Percentiles rank a stretch among this genome's conserved stretches.
These are phyloP conservation scores for Atta texana DNA, from an alignment of 1,140 invertebrate species.

Conservation along the genomic window DNA sequence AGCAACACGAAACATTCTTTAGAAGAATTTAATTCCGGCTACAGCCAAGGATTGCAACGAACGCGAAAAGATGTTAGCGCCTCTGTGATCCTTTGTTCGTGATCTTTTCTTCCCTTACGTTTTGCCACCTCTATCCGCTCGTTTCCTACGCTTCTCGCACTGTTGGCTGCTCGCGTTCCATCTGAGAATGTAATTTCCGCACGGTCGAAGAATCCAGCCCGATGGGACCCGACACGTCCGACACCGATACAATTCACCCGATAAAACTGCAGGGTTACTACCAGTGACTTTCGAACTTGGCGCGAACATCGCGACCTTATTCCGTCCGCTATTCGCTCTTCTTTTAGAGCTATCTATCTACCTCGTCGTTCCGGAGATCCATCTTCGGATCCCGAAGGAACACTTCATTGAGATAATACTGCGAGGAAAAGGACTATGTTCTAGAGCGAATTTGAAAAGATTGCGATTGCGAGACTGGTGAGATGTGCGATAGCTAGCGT, in stretches of 20 bases:
- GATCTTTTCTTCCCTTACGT: conserved; percentile 42
- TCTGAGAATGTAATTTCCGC: conserved; percentile 82
- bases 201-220: conserved; percentile 76
- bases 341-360: conserved; percentile 15
- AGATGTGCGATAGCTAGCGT: background rate
- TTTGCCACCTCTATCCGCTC: conserved; percentile 43
- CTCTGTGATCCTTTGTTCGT: conserved; percentile 40
- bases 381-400: conserved; percentile 26
- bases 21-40: conserved; percentile 81
- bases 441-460: conserved; percentile 14
- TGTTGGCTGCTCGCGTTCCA: conserved; percentile 68
- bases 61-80: conserved; percentile 22
- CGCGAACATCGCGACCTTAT: conserved; percentile 48
- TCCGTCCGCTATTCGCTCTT: conserved; percentile 35
- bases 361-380: conserved; percentile 18
- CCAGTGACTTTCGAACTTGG: conserved; percentile 54
- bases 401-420: conserved; percentile 41
- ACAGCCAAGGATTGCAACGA: conserved; percentile 39
- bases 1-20: conserved; percentile 69
- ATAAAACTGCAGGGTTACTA: conserved; percentile 72
- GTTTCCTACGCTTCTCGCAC: conserved; percentile 49
- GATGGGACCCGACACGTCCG: conserved; percentile 77
- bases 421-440: conserved; percentile 33
- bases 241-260: conserved; percentile 80
- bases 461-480: background rate